Base-by-base conservation (phyloP, 2,888 invertebrate genomes). In the Agrotis clavis region DNA sequence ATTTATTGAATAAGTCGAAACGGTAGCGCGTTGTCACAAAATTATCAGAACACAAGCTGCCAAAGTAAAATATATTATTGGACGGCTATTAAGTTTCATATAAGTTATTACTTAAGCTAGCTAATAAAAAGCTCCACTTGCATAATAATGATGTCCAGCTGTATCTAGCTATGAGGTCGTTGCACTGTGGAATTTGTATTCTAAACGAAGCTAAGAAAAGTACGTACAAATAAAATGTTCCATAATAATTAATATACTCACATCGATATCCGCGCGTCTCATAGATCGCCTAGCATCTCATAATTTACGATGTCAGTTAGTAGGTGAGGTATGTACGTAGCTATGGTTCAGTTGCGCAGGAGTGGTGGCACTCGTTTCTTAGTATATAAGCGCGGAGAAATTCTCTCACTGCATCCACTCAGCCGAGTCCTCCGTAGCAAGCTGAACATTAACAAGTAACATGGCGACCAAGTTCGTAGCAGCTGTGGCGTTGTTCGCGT, bases 381-480 rank as follows among this genome's bases (percentile, higher is more conserved):
- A 79, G 90, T 96, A 96, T 96, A 95, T 91, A 96, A 94, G 88
- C 92, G 87, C 89, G 92, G 94, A 94, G 96, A 96, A 96, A 96
- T 95, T 93, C 96, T 96, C 92, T 96, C 95, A 91, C 95, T 90
- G 86, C 92, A 95, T 94, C 92, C 95, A 95, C 90, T 95, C 91
- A 90, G 73, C 89, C n/a, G 57, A 57, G 57, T 57, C 35, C 57
- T 35, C 57, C 35, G 35, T 19, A 85, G 85, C 71, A 70, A 86
- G 65, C 88, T 86, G 76, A 89, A 71, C 78, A 71, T 65, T 61
- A 60, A n/a, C n/a, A n/a, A n/a, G 71, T 48, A 77, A 84, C 79
- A 95, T 96, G 96, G 96, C 95, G 75, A 90, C 91, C 79, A 96
- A 91, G 86, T 90, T 96, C 79, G 88, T 95, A 74, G 90, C 93